phyloP scores from a whole-genome alignment of 1,140 invertebrate species.

The Macrobrachium rosenbergii region DNA sequence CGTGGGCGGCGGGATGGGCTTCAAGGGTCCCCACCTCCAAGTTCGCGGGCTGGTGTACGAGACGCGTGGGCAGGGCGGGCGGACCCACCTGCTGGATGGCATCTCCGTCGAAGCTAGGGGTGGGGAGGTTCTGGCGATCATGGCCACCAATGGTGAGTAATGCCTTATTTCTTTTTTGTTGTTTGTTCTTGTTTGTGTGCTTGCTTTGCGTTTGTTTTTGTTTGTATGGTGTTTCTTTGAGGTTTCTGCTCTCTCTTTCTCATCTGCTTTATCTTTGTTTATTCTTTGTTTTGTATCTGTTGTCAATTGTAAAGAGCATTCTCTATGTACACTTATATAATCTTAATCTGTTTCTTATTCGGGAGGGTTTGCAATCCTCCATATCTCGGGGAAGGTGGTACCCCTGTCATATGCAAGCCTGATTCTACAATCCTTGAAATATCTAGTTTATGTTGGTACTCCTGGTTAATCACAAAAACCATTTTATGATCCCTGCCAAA shows the following conservation, averaged over 20 bases:
- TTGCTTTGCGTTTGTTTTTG: background rate
- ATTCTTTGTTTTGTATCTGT: too few relatives aligned
- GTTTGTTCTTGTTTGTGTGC: constrained; percentile 16
- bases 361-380: too few relatives aligned
- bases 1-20: constrained; percentile 65
- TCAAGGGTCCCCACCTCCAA: constrained; percentile 77
- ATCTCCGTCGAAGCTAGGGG: constrained; percentile 87
- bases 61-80: constrained; percentile 70
- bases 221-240: constrained; percentile 18
- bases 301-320: too few relatives aligned
- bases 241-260: background rate
- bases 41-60: constrained; percentile 74
- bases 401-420: too few relatives aligned
- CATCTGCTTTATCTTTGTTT: too few relatives aligned
- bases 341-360: too few relatives aligned
- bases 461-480: too few relatives aligned
- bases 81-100: constrained; percentile 76
- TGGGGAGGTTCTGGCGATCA: constrained; percentile 89
- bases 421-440: too few relatives aligned
- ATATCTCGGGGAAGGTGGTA: too few relatives aligned
- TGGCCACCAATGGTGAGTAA: constrained; percentile 80
- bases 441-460: too few relatives aligned
- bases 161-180: constrained; percentile 13
- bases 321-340: too few relatives aligned
- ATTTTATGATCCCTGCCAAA: too few relatives aligned